Conservation (phyloP, 2,888 invertebrate genomes). For the Conomelus anceps region DNA sequence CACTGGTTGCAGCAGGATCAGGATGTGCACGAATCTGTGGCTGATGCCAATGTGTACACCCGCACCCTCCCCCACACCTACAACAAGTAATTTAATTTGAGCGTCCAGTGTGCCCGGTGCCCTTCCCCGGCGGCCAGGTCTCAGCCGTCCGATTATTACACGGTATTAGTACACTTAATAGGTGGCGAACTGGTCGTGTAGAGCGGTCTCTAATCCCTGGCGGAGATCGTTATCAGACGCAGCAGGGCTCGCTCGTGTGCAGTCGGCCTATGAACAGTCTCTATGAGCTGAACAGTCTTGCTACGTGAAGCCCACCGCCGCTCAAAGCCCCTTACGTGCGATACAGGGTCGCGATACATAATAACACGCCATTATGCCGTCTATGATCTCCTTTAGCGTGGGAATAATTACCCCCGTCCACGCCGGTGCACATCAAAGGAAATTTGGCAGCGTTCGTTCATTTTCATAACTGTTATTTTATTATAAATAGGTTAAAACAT, state of each 20-base stretch:
- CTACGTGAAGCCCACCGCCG: neutral
- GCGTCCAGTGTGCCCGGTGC: neutral
- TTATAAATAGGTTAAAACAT: slow-evolving; percentile 8
- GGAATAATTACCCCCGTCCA: slow-evolving; percentile 6
- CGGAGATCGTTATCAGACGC: slow-evolving; percentile 4
- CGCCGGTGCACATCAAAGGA: slow-evolving; percentile 1
- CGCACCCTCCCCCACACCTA: neutral
- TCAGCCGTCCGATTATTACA: neutral
- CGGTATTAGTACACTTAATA: slow-evolving; percentile 11
- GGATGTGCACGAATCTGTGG: slow-evolving; percentile 11
- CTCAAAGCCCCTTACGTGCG: slow-evolving; percentile 2
- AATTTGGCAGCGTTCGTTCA: slow-evolving; percentile 13
- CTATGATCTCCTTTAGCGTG: slow-evolving; percentile 11
- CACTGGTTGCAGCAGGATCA: neutral
- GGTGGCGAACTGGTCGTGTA: slow-evolving; percentile 1
- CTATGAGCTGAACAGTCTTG: neutral
- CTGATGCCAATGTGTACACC: neutral
- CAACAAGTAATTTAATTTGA: slow-evolving; percentile 7
- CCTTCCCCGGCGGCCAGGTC: neutral
- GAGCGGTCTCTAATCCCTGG: neutral
- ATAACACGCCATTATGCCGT: slow-evolving; percentile 8
- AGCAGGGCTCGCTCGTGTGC: slow-evolving; percentile 7
- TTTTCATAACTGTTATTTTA: slow-evolving; percentile 13
- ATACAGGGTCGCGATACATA: neutral
- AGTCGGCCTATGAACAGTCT: neutral